phyloP scores from a whole-genome alignment of 1,140 invertebrate species.

The Cepaea nemoralis region DNA sequence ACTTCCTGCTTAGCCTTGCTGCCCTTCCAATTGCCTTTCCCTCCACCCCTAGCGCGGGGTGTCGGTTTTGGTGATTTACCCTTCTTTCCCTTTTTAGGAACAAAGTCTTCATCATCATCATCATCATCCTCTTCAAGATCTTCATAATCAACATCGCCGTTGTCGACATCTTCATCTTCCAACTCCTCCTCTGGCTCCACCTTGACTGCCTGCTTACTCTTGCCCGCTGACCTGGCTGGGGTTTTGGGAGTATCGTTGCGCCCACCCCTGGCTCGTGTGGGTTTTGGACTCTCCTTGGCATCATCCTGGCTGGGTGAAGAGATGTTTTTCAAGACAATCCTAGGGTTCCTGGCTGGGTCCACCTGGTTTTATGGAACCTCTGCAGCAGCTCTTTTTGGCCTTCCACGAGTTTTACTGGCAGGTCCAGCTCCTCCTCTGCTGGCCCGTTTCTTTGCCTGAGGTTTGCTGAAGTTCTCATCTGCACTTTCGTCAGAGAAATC shows the following conservation, averaged over 20 bases:
- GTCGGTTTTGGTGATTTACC: neutral
- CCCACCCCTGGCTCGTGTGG: neutral
- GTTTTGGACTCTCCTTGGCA: too few species aligned
- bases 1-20: slow-evolving; percentile 1
- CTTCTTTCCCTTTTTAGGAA: slow-evolving; percentile 17
- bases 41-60: neutral
- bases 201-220: neutral
- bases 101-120: slow-evolving; percentile 30
- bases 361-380: slow-evolving; percentile 3
- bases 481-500: too few species aligned
- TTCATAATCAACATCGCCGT: too few species aligned
- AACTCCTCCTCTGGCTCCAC: neutral
- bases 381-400: neutral
- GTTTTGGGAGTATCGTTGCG: too few species aligned
- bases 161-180: too few species aligned
- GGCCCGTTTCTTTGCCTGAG: neutral
- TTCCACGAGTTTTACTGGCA: neutral
- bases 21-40: neutral
- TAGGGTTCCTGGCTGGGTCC: slow-evolving; percentile 16
- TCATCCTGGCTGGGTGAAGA: too few species aligned
- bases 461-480: neutral
- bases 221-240: neutral
- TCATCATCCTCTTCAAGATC: too few species aligned
- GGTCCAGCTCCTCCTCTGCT: neutral
- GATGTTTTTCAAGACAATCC: too few species aligned